A percentile compares a stretch with the other conserved stretches of the same genome.
Evolutionary conservation across 2,113 vertebrate genomes (phyloP).

Genomic region (Syrrhaptes paradoxus): DNA sequence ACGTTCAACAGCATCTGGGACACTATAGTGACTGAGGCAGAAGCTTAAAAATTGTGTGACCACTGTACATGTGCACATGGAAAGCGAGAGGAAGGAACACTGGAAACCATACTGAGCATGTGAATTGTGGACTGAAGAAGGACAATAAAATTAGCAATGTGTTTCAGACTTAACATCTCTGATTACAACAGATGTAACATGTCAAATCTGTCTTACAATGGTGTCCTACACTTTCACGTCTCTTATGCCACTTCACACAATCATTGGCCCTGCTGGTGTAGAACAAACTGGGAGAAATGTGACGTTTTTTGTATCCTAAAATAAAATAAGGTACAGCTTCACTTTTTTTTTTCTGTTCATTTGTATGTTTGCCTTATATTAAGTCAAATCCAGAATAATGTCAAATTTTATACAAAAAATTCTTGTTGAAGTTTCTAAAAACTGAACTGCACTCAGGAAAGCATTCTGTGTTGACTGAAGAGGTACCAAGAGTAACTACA

Average conservation of each 20-base stretch:
- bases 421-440: background rate
- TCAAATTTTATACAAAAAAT: background rate
- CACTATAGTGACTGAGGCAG: background rate
- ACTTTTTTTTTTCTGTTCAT: background rate
- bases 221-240: background rate
- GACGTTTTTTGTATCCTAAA: background rate
- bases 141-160: background rate
- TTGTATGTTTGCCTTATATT: background rate
- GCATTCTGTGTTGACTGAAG: background rate
- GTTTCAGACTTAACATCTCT: background rate
- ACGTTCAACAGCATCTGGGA: background rate
- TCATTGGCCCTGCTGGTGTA: accelerated
- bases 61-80: background rate
- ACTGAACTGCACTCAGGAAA: background rate
- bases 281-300: background rate
- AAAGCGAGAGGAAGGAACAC: background rate
- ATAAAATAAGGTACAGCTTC: background rate
- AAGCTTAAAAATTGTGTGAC: background rate
- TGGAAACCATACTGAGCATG: too few relatives aligned
- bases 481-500: background rate
- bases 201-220: background rate
- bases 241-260: background rate
- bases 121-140: background rate
- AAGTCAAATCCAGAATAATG: background rate
- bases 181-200: background rate